These are phyloP conservation scores for Novumbra hubbsi DNA, from an alignment of 2,797 vertebrate genomes.

Conservation along the genomic window DNA sequence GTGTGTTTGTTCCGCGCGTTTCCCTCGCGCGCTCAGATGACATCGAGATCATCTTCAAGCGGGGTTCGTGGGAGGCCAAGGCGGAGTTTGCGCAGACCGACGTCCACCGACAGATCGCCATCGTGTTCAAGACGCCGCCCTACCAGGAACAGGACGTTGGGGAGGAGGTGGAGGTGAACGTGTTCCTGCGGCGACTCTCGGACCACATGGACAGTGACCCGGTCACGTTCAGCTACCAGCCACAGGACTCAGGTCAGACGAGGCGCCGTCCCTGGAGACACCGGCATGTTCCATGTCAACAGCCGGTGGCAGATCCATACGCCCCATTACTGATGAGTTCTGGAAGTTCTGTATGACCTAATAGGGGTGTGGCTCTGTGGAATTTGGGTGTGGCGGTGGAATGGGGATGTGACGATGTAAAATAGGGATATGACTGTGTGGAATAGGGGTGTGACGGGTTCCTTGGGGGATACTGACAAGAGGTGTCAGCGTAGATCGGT, in stretches of 20 bases:
- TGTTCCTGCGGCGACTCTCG: constrained; percentile 82
- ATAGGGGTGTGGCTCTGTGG: no score
- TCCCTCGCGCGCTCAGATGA: constrained; percentile 72
- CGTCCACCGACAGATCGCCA: constrained; percentile 91
- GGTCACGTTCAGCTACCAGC: constrained; percentile 81
- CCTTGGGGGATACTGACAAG: no score
- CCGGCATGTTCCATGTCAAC: no score
- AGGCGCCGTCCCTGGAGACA: constrained; percentile 3
- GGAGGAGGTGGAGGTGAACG: constrained; percentile 78
- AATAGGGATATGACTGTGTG: no score
- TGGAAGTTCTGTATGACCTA: background rate
- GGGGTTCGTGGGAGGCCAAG: constrained; percentile 83
- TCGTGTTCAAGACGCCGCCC: constrained; percentile 88
- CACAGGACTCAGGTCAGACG: constrained; percentile 76
- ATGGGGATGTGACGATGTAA: background rate
- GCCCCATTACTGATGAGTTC: background rate
- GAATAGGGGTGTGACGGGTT: no score
- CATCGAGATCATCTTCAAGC: constrained; percentile 87
- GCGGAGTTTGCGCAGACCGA: constrained; percentile 92
- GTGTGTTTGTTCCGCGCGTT: background rate
- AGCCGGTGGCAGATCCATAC: no score
- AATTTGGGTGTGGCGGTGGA: no score
- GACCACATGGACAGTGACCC: constrained; percentile 90
- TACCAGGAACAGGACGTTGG: constrained; percentile 83
- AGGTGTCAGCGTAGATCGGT: no score